A percentile compares a stretch with the other conserved stretches of the same genome.
Conservation (phyloP, 92 coral and sea anemone species). For the Isaurus tuberculatus region DNA sequence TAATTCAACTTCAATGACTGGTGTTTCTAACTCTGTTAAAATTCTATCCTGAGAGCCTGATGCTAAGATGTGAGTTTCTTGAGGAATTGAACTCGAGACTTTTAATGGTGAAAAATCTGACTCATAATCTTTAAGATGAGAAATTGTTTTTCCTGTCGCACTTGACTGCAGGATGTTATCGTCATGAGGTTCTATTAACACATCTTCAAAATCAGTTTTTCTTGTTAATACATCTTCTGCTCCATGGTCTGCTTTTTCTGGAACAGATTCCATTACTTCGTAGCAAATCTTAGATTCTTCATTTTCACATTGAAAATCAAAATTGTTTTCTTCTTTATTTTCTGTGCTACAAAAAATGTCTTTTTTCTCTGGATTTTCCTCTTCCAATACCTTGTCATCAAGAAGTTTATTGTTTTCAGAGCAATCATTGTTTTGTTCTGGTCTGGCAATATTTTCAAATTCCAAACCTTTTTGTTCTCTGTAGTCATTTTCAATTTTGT, state of each 20-base stretch:
- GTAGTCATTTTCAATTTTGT: not conserved
- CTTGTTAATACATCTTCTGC: not conserved
- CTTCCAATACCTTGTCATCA: not conserved
- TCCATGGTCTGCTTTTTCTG: not conserved
- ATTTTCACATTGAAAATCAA: not conserved
- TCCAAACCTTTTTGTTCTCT: not conserved
- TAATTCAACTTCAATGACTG: constrained; percentile 70
- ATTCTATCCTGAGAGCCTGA: not conserved
- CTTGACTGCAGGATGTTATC: constrained; percentile 2
- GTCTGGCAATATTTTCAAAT: not conserved
- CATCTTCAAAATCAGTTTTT: not conserved
- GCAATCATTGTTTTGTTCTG: not conserved
- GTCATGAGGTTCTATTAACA: not conserved
- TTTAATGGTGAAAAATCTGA: not conserved
- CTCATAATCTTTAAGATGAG: not conserved
- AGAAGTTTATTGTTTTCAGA: not conserved
- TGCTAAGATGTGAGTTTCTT: constrained; percentile 29
- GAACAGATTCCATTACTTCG: constrained; percentile 1
- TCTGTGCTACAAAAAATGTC: constrained; percentile 6
- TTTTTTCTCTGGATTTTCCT: not conserved
- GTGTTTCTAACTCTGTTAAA: constrained; percentile 38
- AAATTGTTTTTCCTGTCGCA: not conserved
- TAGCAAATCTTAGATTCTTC: not conserved
- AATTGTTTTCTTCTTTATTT: not conserved
- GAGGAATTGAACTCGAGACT: not conserved